A percentile compares a stretch with the other conserved stretches of the same genome.
Evolutionary conservation across 2,888 invertebrate species (phyloP).

Genomic region (Thera obeliscata): DNA sequence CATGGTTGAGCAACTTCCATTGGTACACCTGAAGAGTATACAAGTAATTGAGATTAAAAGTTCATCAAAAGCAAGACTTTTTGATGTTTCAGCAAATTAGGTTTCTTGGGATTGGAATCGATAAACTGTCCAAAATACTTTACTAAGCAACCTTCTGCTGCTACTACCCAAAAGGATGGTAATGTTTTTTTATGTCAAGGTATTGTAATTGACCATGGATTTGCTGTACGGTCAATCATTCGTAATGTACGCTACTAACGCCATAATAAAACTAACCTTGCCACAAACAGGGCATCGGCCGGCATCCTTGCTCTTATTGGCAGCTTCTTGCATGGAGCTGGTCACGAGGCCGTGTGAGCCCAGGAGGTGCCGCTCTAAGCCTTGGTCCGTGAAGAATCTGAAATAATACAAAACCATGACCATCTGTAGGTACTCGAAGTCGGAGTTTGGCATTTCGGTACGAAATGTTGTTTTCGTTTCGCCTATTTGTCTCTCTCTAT

Average conservation of each 20-base stretch:
- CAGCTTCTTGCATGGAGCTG: slow-evolving; percentile 97
- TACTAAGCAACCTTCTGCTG: no score
- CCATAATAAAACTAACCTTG: slow-evolving; percentile 85
- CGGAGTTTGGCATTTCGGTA: neutral
- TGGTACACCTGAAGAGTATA: slow-evolving; percentile 90
- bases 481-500: no score
- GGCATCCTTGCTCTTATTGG: slow-evolving; percentile 96
- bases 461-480: no score
- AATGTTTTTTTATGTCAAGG: no score
- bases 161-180: no score
- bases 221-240: no score
- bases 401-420: slow-evolving; percentile 19
- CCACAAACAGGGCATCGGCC: slow-evolving; percentile 98
- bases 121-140: no score
- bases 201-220: no score
- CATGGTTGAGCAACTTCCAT: slow-evolving; percentile 96
- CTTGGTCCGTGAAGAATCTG: slow-evolving; percentile 98
- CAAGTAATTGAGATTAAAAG: neutral
- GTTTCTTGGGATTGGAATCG: no score
- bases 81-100: no score
- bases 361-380: slow-evolving; percentile 96
- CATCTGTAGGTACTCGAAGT: neutral
- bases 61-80: no score
- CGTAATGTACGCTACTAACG: no score
- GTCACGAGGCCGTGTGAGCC: slow-evolving; percentile 98